phyloP scores from a whole-genome alignment of 2,888 invertebrate genomes.

The Macrostomum cliftonense region DNA sequence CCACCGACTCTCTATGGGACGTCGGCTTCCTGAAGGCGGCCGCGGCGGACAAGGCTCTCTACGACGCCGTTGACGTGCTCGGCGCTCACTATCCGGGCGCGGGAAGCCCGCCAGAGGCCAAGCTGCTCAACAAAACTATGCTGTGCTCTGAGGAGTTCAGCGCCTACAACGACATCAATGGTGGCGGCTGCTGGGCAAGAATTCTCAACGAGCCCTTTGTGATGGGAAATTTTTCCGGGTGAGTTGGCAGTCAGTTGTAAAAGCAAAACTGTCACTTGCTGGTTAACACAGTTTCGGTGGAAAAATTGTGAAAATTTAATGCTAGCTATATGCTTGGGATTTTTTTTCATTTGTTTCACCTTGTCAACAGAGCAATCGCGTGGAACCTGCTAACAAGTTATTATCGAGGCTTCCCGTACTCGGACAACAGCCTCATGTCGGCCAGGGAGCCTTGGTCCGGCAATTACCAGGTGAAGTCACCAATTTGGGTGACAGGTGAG shows the following conservation, averaged over 20 bases:
- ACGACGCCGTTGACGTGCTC: no score
- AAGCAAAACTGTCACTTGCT: no score
- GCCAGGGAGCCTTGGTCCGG: slow-evolving; percentile 35
- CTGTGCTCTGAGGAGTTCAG: slow-evolving; percentile 39
- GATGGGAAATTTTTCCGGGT: slow-evolving; percentile 19
- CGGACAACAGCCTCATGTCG: slow-evolving; percentile 31
- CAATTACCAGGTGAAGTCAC: slow-evolving; percentile 25
- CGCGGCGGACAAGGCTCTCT: no score
- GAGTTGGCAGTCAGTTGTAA: no score
- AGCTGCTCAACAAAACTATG: slow-evolving; percentile 24
- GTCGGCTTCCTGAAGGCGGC: no score
- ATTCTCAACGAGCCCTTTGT: slow-evolving; percentile 23
- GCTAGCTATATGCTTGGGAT: no score
- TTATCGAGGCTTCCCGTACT: slow-evolving; percentile 26
- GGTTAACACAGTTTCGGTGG: no score
- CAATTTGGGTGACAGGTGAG: slow-evolving; percentile 30
- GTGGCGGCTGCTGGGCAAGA: slow-evolving; percentile 38
- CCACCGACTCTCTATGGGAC: no score
- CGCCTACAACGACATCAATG: slow-evolving; percentile 29
- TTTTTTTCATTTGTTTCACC: no score
- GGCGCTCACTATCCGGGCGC: slow-evolving; percentile 24
- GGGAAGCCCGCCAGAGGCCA: slow-evolving; percentile 14
- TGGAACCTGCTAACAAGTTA: slow-evolving; percentile 36
- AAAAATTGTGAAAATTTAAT: no score
- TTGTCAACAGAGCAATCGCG: slow-evolving; percentile 25